Evolutionary conservation across 2,888 invertebrate genomes (phyloP).

Genomic region (Camponotus fellah): DNA sequence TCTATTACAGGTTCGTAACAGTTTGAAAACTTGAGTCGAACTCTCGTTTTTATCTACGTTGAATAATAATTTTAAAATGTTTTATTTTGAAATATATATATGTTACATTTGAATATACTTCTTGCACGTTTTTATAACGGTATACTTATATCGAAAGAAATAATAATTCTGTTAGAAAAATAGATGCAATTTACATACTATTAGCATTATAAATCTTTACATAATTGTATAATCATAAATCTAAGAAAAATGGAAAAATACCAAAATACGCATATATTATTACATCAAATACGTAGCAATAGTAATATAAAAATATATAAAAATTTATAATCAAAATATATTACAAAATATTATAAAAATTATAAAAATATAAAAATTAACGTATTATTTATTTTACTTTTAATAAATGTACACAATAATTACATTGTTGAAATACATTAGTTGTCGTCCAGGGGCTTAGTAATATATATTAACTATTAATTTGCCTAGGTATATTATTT

Average conservation of each 20-base stretch:
- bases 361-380: no score
- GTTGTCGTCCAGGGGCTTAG: background rate
- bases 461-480: background rate
- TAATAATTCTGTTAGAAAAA: background rate
- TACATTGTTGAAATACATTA: background rate
- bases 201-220: background rate
- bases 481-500: background rate
- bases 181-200: background rate
- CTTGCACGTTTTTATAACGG: background rate
- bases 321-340: no score
- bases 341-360: no score
- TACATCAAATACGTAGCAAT: background rate
- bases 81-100: background rate
- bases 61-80: background rate
- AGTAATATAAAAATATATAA: background rate
- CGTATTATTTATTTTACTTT: constrained; percentile 7
- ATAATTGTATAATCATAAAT: background rate
- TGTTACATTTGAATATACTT: background rate
- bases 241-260: background rate
- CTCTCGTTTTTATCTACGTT: background rate
- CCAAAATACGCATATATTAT: background rate
- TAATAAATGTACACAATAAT: background rate
- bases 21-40: constrained; percentile 3
- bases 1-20: constrained; percentile 32
- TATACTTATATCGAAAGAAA: background rate